phyloP scores from a whole-genome alignment of 2,797 vertebrate species.

The Alcedo atthis region DNA sequence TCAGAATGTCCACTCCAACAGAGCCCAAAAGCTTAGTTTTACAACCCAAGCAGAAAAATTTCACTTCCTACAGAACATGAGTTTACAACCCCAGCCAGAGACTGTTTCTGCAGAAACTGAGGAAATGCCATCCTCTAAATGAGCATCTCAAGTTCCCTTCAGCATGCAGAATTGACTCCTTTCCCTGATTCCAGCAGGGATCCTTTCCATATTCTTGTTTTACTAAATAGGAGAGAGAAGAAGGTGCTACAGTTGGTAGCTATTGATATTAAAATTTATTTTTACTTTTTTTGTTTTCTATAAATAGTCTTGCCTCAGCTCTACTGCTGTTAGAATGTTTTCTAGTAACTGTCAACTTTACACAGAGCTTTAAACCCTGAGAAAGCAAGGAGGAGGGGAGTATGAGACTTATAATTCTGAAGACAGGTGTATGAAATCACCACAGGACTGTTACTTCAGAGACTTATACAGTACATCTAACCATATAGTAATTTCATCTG shows the following conservation, averaged over 20 bases:
- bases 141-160: neutral
- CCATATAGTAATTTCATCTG: neutral
- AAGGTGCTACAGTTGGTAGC: neutral
- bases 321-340: neutral
- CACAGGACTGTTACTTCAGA: neutral
- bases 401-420: neutral
- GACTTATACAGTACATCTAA: neutral
- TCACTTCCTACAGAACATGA: neutral
- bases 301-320: slow-evolving; percentile 6
- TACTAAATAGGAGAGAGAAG: neutral
- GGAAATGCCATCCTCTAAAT: neutral
- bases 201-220: slow-evolving; percentile 28
- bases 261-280: slow-evolving; percentile 31
- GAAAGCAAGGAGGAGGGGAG: neutral
- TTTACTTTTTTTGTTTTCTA: slow-evolving; percentile 20
- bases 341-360: neutral
- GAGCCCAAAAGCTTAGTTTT: neutral
- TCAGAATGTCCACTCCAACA: neutral
- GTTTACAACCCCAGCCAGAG: neutral
- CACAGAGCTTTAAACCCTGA: neutral
- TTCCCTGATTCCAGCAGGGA: neutral
- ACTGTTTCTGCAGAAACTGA: neutral
- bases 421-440: neutral
- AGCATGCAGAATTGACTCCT: neutral
- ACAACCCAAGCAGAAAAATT: neutral